Base-by-base conservation (phyloP, 2,113 vertebrate genomes). In the Leiothrix lutea region DNA sequence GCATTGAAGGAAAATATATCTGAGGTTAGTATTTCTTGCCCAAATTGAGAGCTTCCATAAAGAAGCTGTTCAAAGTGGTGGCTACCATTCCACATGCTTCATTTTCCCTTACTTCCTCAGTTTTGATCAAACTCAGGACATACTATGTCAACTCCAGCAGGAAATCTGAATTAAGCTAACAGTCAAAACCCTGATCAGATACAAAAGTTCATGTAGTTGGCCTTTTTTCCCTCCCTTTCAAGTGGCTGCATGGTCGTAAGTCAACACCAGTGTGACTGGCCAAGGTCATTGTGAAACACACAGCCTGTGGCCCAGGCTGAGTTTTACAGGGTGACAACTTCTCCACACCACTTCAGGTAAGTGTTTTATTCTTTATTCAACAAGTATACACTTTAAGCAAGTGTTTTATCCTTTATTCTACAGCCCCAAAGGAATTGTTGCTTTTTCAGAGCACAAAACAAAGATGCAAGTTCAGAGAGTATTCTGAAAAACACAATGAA, bases 261-360 rank as follows among this genome's bases (percentile, higher is more conserved):
- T 62, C 0, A 4, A 54, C 44, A 75, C 35, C 3, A 1, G 23
- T 13, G 11, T 8, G 31, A 66, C 4, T 5, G 1, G 48, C 14
- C 4, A 9, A 73, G 42, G 44, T 38, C 54, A 44, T 5, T 69
- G 25, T 31, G 38, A 77, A 91, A 86, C 19, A 71, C 38, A n/a
- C 7, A 77, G 42, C 19, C 0, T 0, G 35, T 4, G 4, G 45
- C 18, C 33, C 35, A 25, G 21, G 17, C 6, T 65, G 50, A 86
- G 36, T 36, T 88, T 73, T 36, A 36, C 0, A 61, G 54, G 12
- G 29, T 21, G 31, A 67, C 35, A 64, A 67, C 47, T 82, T 38
- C 57, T 82, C 53, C 38, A 50, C 1, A 2, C 1, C 64, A 57
- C 64, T 65, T 78, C 5, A 83, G 42, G 21, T 57, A 67, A 71